Conservation (phyloP, 2,113 vertebrate genomes). For the Rhea pennata region DNA sequence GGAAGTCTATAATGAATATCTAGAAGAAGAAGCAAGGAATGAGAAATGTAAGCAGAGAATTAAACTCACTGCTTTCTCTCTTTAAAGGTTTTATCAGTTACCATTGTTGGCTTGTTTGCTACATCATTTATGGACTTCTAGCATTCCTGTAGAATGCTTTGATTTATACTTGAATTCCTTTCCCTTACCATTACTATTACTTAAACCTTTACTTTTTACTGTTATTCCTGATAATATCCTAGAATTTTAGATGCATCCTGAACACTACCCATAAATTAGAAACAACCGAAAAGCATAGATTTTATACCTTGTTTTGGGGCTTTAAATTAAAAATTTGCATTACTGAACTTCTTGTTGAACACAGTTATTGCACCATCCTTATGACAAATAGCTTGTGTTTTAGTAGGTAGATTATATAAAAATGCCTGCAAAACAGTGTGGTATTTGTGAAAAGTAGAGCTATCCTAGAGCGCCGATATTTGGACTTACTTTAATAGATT, state of each 20-base stretch:
- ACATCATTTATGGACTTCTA: neutral
- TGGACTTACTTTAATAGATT: neutral
- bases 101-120: neutral
- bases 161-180: neutral
- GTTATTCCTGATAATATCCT: neutral
- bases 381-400: neutral
- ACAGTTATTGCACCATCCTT: neutral
- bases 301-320: neutral
- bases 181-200: neutral
- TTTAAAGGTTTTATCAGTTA: neutral
- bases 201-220: neutral
- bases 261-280: neutral
- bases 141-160: neutral
- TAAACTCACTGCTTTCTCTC: neutral
- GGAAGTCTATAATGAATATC: neutral
- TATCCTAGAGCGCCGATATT: neutral
- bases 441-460: neutral
- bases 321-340: neutral
- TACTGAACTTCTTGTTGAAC: neutral
- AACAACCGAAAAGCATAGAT: neutral
- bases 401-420: conserved; percentile 1
- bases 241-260: neutral
- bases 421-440: neutral
- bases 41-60: neutral
- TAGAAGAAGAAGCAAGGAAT: neutral